Percentiles rank a stretch among this genome's conserved stretches.
Evolutionary conservation across 2,888 invertebrate species (phyloP).

Genomic region (Margaritifera margaritifera): DNA sequence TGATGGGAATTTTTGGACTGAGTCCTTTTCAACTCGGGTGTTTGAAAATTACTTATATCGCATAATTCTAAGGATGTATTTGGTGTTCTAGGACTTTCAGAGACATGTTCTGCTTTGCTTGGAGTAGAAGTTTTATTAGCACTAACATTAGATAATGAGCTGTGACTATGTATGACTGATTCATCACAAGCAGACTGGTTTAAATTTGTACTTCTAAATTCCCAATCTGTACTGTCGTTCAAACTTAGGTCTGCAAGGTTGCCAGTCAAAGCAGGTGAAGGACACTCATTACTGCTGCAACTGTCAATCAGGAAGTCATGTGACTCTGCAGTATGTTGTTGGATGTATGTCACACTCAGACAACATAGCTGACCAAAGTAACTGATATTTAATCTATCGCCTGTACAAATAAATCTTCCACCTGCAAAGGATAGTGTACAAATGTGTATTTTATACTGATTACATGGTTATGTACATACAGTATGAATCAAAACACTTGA

Average conservation of each 20-base stretch:
- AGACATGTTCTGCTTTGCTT: too few species aligned
- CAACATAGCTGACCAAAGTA: constrained; percentile 58
- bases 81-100: constrained; percentile 6
- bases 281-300: neutral
- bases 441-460: neutral
- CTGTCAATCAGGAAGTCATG: constrained; percentile 3
- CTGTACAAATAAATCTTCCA: constrained; percentile 38
- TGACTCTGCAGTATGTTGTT: neutral
- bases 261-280: neutral
- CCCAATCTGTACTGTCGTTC: constrained; percentile 10
- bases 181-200: constrained; percentile 6
- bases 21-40: constrained; percentile 12
- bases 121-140: neutral
- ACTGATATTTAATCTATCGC: constrained; percentile 27
- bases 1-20: neutral
- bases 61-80: neutral
- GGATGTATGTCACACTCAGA: constrained; percentile 36
- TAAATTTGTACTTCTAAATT: neutral
- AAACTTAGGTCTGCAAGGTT: constrained; percentile 24
- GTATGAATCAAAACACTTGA: too few species aligned
- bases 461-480: too few species aligned
- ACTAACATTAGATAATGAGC: neutral
- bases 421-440: constrained; percentile 35
- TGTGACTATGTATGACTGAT: neutral
- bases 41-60: constrained; percentile 6